phyloP scores from a whole-genome alignment of 2,888 invertebrate genomes.

The Oxystoma pomonae region DNA sequence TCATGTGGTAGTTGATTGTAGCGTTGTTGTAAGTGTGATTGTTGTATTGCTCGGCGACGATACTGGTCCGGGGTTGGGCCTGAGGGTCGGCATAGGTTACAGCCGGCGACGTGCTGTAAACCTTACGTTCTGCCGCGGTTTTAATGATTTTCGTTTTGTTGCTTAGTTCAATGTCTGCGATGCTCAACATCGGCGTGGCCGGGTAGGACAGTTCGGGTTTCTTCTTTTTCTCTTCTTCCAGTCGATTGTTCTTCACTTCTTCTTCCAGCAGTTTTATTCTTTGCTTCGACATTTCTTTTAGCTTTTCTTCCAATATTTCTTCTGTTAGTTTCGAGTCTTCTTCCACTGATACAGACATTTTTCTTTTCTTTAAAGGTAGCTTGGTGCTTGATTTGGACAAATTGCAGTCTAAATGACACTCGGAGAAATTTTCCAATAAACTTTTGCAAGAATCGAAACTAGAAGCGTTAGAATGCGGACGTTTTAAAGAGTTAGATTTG shows the following conservation, averaged over 20 bases:
- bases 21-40: conserved; percentile 42
- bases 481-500: no score
- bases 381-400: no score
- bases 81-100: not conserved
- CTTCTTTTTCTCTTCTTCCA: conserved; percentile 25
- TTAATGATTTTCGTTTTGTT: conserved; percentile 35
- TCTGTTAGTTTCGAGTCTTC: conserved; percentile 23
- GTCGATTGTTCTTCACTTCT: no score
- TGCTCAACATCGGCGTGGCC: conserved; percentile 44
- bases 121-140: conserved; percentile 43
- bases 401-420: no score
- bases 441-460: no score
- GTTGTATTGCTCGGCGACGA: conserved; percentile 39
- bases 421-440: no score
- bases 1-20: conserved; percentile 42
- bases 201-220: conserved; percentile 41
- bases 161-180: conserved; percentile 41
- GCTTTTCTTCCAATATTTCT: conserved; percentile 25
- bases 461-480: no score
- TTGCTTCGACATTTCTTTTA: no score
- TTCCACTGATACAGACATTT: conserved; percentile 19
- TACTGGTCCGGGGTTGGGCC: conserved; percentile 11
- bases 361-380: conserved; percentile 41
- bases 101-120: conserved; percentile 38
- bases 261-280: conserved; percentile 22